Evolutionary conservation across 2,113 vertebrate genomes (phyloP).

Genomic region (Gymnogyps californianus): DNA sequence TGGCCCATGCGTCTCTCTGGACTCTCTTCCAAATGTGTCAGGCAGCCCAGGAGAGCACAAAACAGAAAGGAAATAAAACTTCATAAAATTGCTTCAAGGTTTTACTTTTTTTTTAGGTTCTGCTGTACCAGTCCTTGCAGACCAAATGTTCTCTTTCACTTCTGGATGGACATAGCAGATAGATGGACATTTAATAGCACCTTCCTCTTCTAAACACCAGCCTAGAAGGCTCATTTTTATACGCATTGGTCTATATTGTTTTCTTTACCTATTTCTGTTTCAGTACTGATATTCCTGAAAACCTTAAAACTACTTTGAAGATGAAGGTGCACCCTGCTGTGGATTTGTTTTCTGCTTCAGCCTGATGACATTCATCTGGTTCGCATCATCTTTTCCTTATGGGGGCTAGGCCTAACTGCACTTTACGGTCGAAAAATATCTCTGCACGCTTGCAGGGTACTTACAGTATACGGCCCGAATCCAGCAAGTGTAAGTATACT

Average conservation of each 20-base stretch:
- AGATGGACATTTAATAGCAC: neutral
- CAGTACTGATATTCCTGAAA: neutral
- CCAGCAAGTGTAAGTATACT: neutral
- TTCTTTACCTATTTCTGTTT: neutral
- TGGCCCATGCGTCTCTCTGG: neutral
- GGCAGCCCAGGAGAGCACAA: neutral
- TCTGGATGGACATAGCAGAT: neutral
- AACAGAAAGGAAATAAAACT: neutral
- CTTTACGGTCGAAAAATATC: neutral
- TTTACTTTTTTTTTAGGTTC: neutral
- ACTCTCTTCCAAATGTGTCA: neutral
- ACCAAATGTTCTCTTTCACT: neutral
- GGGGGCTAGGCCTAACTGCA: neutral
- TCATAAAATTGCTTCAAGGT: neutral
- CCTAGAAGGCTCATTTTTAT: neutral
- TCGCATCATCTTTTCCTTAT: neutral
- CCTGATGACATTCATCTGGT: neutral
- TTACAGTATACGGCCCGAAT: neutral
- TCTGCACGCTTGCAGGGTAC: neutral
- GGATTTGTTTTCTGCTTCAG: neutral
- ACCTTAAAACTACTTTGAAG: neutral
- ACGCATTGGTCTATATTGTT: neutral
- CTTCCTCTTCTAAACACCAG: neutral
- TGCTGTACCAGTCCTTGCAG: neutral
- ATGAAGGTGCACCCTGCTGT: rapidly evolving